These are phyloP conservation scores for Ricordea florida DNA, from an alignment of 92 coral and sea anemone species.

Conservation along the genomic window DNA sequence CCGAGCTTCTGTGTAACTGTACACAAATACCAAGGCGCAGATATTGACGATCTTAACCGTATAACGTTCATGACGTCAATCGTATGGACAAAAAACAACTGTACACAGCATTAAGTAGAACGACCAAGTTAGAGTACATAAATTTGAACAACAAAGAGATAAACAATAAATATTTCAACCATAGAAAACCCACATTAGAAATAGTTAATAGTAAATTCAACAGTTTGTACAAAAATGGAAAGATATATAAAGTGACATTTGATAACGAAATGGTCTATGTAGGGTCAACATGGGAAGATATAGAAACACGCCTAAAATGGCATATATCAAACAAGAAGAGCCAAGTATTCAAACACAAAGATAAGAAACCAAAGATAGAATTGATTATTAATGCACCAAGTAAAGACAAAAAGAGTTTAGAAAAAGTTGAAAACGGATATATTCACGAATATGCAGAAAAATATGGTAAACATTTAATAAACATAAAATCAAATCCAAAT, in stretches of 20 bases:
- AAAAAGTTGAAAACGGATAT: conserved; percentile 32
- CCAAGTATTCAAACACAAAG: conserved; percentile 22
- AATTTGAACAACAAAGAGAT: conserved; percentile 4
- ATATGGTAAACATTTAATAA: background rate
- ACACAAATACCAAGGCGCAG: conserved; percentile 30
- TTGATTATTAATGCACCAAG: conserved; percentile 24
- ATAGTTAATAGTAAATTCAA: conserved; percentile 9
- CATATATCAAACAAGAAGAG: conserved; percentile 21
- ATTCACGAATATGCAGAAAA: conserved; percentile 31
- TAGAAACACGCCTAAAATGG: conserved; percentile 21
- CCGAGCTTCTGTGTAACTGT: conserved; percentile 47
- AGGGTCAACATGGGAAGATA: conserved; percentile 27
- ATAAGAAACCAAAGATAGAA: conserved; percentile 16
- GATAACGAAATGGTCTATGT: background rate
- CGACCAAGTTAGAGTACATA: conserved; percentile 26
- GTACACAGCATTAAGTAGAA: conserved; percentile 18
- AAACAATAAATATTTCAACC: background rate
- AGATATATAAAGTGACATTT: conserved; percentile 28
- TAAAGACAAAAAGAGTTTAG: conserved; percentile 30
- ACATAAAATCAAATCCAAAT: conserved; percentile 1
- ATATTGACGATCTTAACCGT: conserved; percentile 19
- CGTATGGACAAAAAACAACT: conserved; percentile 50
- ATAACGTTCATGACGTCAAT: conserved; percentile 28
- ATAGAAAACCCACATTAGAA: background rate
- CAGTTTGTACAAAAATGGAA: conserved; percentile 30